Conservation (phyloP, 2,797 vertebrate species). For the Antrozous pallidus region DNA sequence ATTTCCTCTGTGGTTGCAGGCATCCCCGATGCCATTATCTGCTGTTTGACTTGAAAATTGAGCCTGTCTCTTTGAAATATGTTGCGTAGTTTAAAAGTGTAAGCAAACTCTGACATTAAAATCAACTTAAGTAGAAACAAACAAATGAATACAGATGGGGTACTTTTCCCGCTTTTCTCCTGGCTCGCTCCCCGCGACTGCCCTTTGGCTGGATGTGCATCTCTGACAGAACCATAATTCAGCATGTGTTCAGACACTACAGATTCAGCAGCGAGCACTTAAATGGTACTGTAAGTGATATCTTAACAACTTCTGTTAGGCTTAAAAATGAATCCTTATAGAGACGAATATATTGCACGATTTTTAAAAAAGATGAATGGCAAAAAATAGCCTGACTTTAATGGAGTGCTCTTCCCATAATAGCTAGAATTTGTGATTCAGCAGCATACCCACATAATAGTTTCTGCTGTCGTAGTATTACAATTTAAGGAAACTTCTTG, state of each 20-base stretch:
- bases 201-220: background rate
- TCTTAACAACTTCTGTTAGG: conserved; percentile 59
- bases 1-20: conserved; percentile 52
- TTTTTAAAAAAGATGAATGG: conserved; percentile 70
- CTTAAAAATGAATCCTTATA: conserved; percentile 71
- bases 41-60: conserved; percentile 69
- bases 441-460: background rate
- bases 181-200: background rate
- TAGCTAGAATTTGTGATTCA: conserved; percentile 41
- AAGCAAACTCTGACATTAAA: conserved; percentile 65
- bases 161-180: background rate
- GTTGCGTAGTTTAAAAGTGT: conserved; percentile 57
- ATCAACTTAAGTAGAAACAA: conserved; percentile 52
- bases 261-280: conserved; percentile 1
- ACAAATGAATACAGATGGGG: conserved; percentile 57
- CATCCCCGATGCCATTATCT: conserved; percentile 63
- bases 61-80: conserved; percentile 67
- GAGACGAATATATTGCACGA: conserved; percentile 46
- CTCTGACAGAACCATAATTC: conserved; percentile 44
- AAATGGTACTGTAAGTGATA: conserved; percentile 63
- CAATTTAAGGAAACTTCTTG: background rate
- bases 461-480: background rate
- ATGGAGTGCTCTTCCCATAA: conserved; percentile 48
- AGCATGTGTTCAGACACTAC: conserved; percentile 52
- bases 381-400: conserved; percentile 59